Evolutionary conservation across 2,888 invertebrate genomes (phyloP).

Genomic region (Harpalus rufipes): DNA sequence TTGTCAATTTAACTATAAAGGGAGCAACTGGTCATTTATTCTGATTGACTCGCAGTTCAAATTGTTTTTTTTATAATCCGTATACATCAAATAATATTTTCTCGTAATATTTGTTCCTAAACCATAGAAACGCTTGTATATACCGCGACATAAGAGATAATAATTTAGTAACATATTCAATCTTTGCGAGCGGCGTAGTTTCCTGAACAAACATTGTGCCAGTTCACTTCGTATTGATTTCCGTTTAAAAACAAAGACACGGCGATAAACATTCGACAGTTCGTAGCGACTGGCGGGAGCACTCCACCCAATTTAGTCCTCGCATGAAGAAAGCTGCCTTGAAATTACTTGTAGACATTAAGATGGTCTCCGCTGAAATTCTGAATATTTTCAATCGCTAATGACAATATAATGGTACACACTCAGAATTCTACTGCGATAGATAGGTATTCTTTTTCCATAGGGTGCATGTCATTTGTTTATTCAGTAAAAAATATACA

Average conservation of each 20-base stretch:
- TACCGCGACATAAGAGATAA: no score
- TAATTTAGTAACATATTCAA: background rate
- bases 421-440: conserved; percentile 10
- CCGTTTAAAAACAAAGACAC: conserved; percentile 57
- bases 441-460: conserved; percentile 21
- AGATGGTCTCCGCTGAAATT: conserved; percentile 29
- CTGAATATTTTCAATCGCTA: conserved; percentile 46
- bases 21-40: no score
- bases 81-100: no score
- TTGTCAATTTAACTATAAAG: no score
- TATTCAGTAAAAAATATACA: conserved; percentile 30
- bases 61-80: no score
- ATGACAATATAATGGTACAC: conserved; percentile 50
- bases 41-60: no score
- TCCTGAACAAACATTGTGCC: conserved; percentile 39
- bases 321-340: conserved; percentile 17
- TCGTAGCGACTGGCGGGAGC: background rate
- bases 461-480: conserved; percentile 48
- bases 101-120: no score
- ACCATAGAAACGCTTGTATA: no score
- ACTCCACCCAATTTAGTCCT: conserved; percentile 19
- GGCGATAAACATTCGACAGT: conserved; percentile 51
- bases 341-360: conserved; percentile 47
- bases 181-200: conserved; percentile 26
- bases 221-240: conserved; percentile 52